Evolutionary conservation across 2,113 vertebrate species (phyloP), one percentile per base, ranked within the genome.

Genomic region (Anarhynchus alexandrinus): DNA sequence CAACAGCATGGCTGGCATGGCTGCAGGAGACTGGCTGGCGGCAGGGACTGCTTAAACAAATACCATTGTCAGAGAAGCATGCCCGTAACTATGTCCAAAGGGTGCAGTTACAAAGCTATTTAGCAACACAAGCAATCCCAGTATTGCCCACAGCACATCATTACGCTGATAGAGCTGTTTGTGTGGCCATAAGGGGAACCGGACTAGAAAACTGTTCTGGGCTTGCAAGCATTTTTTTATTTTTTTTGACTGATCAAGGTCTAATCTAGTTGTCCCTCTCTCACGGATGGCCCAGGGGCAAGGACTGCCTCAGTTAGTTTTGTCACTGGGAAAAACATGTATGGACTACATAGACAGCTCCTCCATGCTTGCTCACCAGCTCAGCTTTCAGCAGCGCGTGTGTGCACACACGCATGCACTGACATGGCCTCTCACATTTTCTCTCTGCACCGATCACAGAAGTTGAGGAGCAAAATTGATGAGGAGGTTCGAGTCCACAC

Each of bases 401-500:
- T 26, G 18, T 4, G 11, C 5, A 25, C 38, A 23, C 43, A 10
- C 6, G 9, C 23, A 30, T 2, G 20, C 12, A n/a, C 23, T 49
- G 30, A 47, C 21, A 9, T 9, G 52, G n/a, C 21, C 74, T 59
- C 64, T 84, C 61, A 27, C 0, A 2, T n/a, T 26, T 59, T 84
- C 82, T 90, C 32, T 58, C 93, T 86, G 26, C 20, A n/a, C 65
- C 61, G 65, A 70, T 90, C n/a, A 67, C 95, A 99, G 99, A 97
- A 93, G 38, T 7, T 98, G 49, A 96, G 96, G 79, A 90, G 81
- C 54, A 98, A 96, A 96, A 97, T 72, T 1, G 98, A 98, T 10
- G 97, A 98, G 54, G 98, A 99, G 97, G 96, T 90, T 79, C 94
- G 97, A 45, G 86, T 98, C 83, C 98, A 99, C 40, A 17, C 1